Conservation (phyloP, 2,797 vertebrate genomes). For the Sebastes itinus region DNA sequence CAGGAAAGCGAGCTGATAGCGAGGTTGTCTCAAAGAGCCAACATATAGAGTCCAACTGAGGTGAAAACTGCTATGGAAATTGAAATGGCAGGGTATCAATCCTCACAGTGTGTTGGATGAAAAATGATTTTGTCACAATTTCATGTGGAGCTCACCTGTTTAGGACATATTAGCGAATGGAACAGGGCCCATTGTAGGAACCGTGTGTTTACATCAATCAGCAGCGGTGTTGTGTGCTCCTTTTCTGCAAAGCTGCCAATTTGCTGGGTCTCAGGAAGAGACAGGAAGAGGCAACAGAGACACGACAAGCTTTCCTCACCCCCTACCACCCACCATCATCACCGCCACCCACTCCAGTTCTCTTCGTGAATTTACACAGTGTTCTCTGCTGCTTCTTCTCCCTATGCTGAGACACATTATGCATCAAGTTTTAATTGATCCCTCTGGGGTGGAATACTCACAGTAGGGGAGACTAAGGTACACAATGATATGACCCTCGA, state of each 20-base stretch:
- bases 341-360: slow-evolving; percentile 10
- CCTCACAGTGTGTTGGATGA: background rate
- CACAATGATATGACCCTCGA: slow-evolving; percentile 66
- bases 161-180: slow-evolving; percentile 35
- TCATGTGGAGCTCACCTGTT: background rate
- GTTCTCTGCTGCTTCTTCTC: slow-evolving; percentile 21
- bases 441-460: slow-evolving; percentile 76
- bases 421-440: slow-evolving; percentile 84
- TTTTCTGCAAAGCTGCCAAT: slow-evolving; percentile 38
- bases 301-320: slow-evolving; percentile 24
- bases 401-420: slow-evolving; percentile 69
- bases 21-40: slow-evolving; percentile 34
- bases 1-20: slow-evolving; percentile 6
- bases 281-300: slow-evolving; percentile 11
- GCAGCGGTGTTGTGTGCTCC: slow-evolving; percentile 6
- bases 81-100: slow-evolving; percentile 6
- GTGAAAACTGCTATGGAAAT: background rate
- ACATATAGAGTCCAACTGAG: background rate
- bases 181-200: slow-evolving; percentile 17
- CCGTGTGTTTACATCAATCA: slow-evolving; percentile 39
- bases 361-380: slow-evolving; percentile 62
- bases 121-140: background rate
- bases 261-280: slow-evolving; percentile 27
- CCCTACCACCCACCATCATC: slow-evolving; percentile 13
- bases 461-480: slow-evolving; percentile 61